Evolutionary conservation across 2,113 vertebrate species (phyloP), one percentile per base, ranked within the genome.

Genomic region (Campylomormyrus numenius): DNA sequence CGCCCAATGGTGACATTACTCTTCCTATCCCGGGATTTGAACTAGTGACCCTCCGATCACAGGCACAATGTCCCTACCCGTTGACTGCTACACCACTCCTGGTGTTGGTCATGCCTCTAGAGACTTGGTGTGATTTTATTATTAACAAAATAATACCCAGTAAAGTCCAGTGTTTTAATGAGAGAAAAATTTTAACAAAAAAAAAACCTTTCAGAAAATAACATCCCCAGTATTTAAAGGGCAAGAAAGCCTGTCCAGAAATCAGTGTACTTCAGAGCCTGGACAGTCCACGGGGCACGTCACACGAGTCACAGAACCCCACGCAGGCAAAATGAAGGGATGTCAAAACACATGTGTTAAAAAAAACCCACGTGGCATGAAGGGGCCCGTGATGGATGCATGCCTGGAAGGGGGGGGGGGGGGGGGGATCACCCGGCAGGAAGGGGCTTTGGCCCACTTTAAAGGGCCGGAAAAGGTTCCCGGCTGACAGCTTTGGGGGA

Each of bases 341-440:
- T 53, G 50, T 87, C 85, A 87, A 87, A 87, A 87, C 83, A 85
- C 39, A 3, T 19, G 24, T 24, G 21, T 85, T 24, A 85, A 48
- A 85, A 85, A 85, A 48, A 24, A 9, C 27, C 35, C 50, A 56
- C n/a, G 31, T 87, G 85, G 85, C 85, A 3, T 35, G 85, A 87
- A 87, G 31, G 48, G 83, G 19, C 50, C 49, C 6, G 31, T 87
- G 85, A 87, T 87, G 85, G 85, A 87, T 87, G 85, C n/a, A 87
- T 87, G 85, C 35, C 87, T 88, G 53, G 56, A 35, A 88, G 50
- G 39, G 31, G 39, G 39, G 2, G 2, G 35, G 58, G 56, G 48
- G 85, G 85, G n/a, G n/a, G n/a, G n/a, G n/a, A n/a, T n/a, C n/a
- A n/a, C n/a, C n/a, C n/a, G n/a, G n/a, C n/a, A n/a, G n/a, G n/a